Evolutionary conservation across 1,140 invertebrate species (phyloP), one percentile per base, ranked within the genome.

Genomic region (Colletes gigas): DNA sequence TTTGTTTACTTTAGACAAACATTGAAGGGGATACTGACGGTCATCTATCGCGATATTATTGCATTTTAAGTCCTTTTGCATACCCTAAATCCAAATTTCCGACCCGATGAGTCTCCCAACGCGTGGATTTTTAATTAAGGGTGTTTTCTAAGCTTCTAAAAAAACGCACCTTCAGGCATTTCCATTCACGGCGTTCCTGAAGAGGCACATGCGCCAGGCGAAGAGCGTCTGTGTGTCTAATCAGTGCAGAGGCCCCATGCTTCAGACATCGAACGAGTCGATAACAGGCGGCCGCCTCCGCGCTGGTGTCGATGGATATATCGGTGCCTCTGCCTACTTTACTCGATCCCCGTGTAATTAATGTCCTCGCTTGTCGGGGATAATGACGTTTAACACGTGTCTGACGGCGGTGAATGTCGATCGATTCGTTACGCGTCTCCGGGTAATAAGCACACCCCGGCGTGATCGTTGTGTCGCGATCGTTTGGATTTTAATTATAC

Each of bases 361-460:
- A 89, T 88, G 88, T 88, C 83, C 86, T 83, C 72, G 86, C 88
- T 87, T 88, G 87, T 85, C 81, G 78, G 30, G 62, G 87, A 81
- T 88, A 89, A 89, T 89, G 84, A 86, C 85, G 84, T 89, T 88
- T 86, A 88, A 88, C 86, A 84, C 86, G 84, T 84, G 85, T 87
- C 83, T 84, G 85, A 84, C 81, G 85, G 76, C 63, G 62, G 78
- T 79, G 80, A 87, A 82, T 82, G 85, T 78, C 86, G 82, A 87
- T 87, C 82, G 78, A 68, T 66, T 73, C 73, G 77, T 55, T 78
- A 75, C 65, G 72, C 70, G 70, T 79, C 59, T 68, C n/a, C 70
- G 84, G 84, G 15, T 82, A 85, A 86, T 86, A 85, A 85, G 83
- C 84, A 62, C 55, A 54, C 41, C 63, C 57, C 8, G n/a, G 12